Base-by-base conservation (phyloP, 2,113 vertebrate species). In the Bambusicola thoracicus region DNA sequence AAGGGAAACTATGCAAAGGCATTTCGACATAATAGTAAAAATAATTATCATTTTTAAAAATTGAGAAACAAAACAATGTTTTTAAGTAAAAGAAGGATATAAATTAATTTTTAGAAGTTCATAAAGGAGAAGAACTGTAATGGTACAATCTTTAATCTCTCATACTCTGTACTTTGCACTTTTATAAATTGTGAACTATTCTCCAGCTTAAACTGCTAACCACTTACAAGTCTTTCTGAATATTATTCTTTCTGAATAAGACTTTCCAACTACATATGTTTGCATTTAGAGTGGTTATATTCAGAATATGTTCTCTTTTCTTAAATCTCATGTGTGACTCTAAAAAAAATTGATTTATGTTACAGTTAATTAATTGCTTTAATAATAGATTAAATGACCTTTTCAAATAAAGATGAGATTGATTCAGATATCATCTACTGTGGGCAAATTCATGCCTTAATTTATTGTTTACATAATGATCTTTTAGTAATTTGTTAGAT, bases 321-420 rank as follows among this genome's bases (percentile, higher is more conserved):
- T 69, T 62, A 83, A 73, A 58, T 76, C 41, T 92, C 43, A 20
- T 32, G 18, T 75, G 38, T 9, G 6, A 63, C 16, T 69, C 7
- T 3, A 61, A 36, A 7, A 74, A 51, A 90, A 73, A 88, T 62
- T 6, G 48, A 74, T 56, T 66, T 73, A 16, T 18, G 7, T 69
- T 53, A n/a, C 8, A 51, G 10, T 20, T 85, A 27, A 43, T 79
- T 13, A 34, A 21, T 62, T 83, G 32, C 3, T 63, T 83, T 58
- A 90, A 53, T 70, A 43, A 63, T 58, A 62, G 36, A 83, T 83
- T 88, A 73, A 74, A 83, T 90, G 55, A 90, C 73, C 80, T 94
- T 92, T 95, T 62, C 63, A 80, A 80, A 74, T 55, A 59, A 65
- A 70, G 22, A 77, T 81, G 0, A 74, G 85, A 83, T 81, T 59